Conservation (phyloP, 2,888 invertebrate species). For the Aleiodes leptofemur region DNA sequence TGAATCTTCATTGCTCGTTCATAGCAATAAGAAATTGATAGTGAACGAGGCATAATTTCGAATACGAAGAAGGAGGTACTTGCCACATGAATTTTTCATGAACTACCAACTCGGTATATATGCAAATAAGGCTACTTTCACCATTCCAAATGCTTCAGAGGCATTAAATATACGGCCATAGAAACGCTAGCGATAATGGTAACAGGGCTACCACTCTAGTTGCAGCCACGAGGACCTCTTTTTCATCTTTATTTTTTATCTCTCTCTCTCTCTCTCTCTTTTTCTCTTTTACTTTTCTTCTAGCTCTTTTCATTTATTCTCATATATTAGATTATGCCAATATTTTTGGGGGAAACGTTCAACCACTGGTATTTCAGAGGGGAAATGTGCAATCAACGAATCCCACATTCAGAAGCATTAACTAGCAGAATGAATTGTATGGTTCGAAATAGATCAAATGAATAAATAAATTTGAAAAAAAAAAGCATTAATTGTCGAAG, state of each 20-base stretch:
- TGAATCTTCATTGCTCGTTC: slow-evolving; percentile 4
- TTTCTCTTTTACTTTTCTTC: too few species aligned
- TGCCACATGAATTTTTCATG: slow-evolving; percentile 72
- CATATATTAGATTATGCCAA: not conserved
- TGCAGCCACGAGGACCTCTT: not conserved
- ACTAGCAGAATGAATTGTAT: too few species aligned
- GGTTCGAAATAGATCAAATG: too few species aligned
- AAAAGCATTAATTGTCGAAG: too few species aligned
- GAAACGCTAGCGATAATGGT: slow-evolving; percentile 65
- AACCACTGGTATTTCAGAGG: slow-evolving; percentile 46
- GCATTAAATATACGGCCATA: slow-evolving; percentile 69
- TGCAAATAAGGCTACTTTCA: slow-evolving; percentile 71
- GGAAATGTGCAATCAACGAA: too few species aligned
- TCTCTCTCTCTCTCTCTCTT: not conserved
- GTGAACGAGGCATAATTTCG: slow-evolving; percentile 66
- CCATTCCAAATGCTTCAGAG: slow-evolving; percentile 70
- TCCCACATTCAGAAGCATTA: too few species aligned
- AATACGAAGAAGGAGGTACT: slow-evolving; percentile 60
- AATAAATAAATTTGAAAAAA: too few species aligned
- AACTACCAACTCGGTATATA: slow-evolving; percentile 71
- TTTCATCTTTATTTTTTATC: slow-evolving; percentile 35
- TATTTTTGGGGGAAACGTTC: slow-evolving; percentile 29
- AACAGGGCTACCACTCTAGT: slow-evolving; percentile 60
- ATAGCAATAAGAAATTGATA: slow-evolving; percentile 69
- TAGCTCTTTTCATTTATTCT: too few species aligned